Evolutionary conservation across 2,888 invertebrate species (phyloP), one percentile per base, ranked within the genome.

Genomic region (Diogma glabrata): DNA sequence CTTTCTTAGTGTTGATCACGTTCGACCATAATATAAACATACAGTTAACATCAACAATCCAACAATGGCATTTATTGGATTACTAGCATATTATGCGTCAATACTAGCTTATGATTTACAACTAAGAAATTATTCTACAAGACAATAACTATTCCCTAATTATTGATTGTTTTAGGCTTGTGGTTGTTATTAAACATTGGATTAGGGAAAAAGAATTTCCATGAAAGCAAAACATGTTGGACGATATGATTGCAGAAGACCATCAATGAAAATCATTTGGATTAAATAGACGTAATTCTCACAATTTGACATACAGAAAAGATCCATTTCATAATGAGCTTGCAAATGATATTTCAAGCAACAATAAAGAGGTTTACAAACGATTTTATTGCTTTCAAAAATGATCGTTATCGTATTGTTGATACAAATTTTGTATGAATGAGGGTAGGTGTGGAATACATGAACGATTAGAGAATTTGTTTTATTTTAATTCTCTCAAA

Each of bases 1-100:
- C 19, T 88, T 87, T 67, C 73, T 88, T 53, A 74, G 76, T 54
- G 66, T 75, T 43, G 77, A 87, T 65, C 83, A 83, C 70, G 83
- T 92, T 47, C 79, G 80, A 58, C 87, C 88, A 1, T 74, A 92
- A 6, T 91, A 88, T 75, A 88, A 89, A 65, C 92, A 94, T 64
- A 69, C 91, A 51, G 77, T 93, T 49, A 85, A 91, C 65, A 82
- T 85, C 47, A 74, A 82, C 57, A 79, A 82, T 60, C 88, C 90
- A 2, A 79, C 81, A 2, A 79, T 93, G 77, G 82, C 81, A 51
- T 79, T 93, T 57, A 77, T 93, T 54, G 93, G 92, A 0, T 73
- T 93, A 30, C 86, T 87, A 0, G 85, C 81, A 65, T 79, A 79
- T 55, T 82, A 88, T 12, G 84, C 84, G 62, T 86, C 90, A 0